Percentiles rank a stretch among this genome's conserved stretches.
phyloP scores from a whole-genome alignment of 2,888 invertebrate genomes.

The Ceriagrion tenellum region DNA sequence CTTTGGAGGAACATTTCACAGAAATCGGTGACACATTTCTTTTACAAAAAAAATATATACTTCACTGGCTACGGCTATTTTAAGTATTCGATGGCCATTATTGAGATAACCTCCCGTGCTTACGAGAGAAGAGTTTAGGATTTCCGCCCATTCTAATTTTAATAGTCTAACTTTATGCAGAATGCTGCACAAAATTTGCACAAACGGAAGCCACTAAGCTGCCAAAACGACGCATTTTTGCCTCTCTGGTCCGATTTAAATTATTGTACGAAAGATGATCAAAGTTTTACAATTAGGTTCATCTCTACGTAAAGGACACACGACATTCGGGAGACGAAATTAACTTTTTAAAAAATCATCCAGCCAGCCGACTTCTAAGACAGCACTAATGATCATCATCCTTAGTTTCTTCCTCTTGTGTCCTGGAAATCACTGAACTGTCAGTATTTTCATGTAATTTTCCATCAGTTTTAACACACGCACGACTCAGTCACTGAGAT shows the following conservation, averaged over 20 bases:
- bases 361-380: not conserved
- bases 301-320: not conserved
- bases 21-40: not conserved
- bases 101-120: not conserved
- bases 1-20: slow-evolving; percentile 6
- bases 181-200: not conserved
- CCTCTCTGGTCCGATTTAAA: not conserved
- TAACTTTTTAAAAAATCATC: not conserved
- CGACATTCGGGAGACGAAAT: not conserved
- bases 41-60: not conserved
- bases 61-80: not conserved
- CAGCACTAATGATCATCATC: not conserved
- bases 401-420: not conserved
- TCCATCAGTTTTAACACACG: not conserved
- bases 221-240: not conserved
- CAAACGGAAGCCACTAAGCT: not conserved
- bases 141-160: not conserved
- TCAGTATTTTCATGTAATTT: not conserved
- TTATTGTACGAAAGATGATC: not conserved
- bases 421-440: not conserved
- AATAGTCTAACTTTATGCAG: not conserved
- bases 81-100: not conserved
- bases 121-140: not conserved
- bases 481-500: not conserved
- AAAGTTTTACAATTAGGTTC: not conserved